Evolutionary conservation across 2,888 invertebrate genomes (phyloP), one percentile per base, ranked within the genome.

Genomic region (Endotricha flammealis): DNA sequence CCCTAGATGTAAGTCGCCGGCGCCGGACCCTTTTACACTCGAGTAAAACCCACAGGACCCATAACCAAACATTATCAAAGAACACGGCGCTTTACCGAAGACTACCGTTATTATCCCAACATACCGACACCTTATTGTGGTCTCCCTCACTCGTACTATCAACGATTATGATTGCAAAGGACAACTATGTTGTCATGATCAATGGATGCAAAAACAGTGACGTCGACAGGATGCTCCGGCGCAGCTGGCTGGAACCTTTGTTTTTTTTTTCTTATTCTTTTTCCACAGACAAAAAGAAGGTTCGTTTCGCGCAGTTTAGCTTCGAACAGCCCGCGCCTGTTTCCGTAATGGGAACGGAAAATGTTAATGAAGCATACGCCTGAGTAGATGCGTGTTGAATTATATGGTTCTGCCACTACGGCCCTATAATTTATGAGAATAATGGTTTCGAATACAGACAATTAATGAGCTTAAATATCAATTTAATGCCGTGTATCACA

Each of bases 181-280:
- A 83, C 56, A 58, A 64, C 48, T 61, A 73, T 50, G 50, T 57
- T 54, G 53, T 51, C 48, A 57, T 71, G 70, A 73, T 78, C 71
- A 75, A 77, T 78, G 72, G 69, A 67, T 62, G 70, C 63, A 72
- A 72, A 74, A 75, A 80, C 67, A 72, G 70, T 78, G 74, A 79
- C 74, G 77, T 74, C 64, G 75, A 79, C 83, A 83, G 85, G 83
- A 85, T 83, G 82, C 82, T 61, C 78, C 59, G 57, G 74, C 81
- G 85, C 85, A 85, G 83, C 83, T 85, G 85, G 80, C 66, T 80
- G 79, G 77, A 74, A 78, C 76, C 68, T 77, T 80, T 68, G 67
- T 71, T 53, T 77, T 73, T 72, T 76, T 69, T 53, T 59, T 64
- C 58, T 54, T 46, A 63, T 62, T 61, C 57, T 64, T 69, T 70